Percentiles rank a stretch among this genome's conserved stretches.
phyloP scores from a whole-genome alignment of 2,888 invertebrate species.

The Branchipolynoe longqiensis region DNA sequence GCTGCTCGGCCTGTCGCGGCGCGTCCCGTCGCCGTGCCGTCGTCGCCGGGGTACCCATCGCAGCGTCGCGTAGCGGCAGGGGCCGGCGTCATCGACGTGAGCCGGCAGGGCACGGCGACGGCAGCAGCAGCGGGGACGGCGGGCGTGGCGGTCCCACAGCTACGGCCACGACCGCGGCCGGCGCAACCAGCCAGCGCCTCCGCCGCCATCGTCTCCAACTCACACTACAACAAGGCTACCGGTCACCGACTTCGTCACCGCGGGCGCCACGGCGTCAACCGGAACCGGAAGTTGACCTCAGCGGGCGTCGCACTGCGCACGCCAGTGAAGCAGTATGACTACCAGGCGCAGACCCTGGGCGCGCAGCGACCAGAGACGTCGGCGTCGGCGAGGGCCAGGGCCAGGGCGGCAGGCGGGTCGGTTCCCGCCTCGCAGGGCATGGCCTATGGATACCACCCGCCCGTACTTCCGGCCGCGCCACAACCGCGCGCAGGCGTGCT shows the following conservation, averaged over 20 bases:
- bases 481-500: conserved; percentile 17
- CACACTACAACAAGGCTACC: conserved; percentile 13
- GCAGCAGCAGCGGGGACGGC: not conserved
- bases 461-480: too few species aligned
- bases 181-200: conserved; percentile 4
- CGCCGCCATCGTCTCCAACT: not conserved
- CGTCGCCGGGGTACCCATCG: not conserved
- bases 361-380: conserved; percentile 25
- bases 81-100: conserved; percentile 1
- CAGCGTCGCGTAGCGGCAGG: conserved; percentile 1
- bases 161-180: not conserved
- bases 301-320: not conserved
- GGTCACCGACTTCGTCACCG: conserved; percentile 52
- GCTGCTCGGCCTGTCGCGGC: too few species aligned
- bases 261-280: conserved; percentile 38
- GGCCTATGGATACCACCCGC: conserved; percentile 4
- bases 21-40: not conserved
- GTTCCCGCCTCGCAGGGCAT: not conserved
- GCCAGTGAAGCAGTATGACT: conserved; percentile 28
- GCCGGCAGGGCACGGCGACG: not conserved
- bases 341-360: conserved; percentile 55
- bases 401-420: not conserved
- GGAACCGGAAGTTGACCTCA: not conserved
- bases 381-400: not conserved
- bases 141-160: not conserved